Evolutionary conservation across 2,888 invertebrate species (phyloP), one percentile per base, ranked within the genome.

Genomic region (Hydropsyche betteni): DNA sequence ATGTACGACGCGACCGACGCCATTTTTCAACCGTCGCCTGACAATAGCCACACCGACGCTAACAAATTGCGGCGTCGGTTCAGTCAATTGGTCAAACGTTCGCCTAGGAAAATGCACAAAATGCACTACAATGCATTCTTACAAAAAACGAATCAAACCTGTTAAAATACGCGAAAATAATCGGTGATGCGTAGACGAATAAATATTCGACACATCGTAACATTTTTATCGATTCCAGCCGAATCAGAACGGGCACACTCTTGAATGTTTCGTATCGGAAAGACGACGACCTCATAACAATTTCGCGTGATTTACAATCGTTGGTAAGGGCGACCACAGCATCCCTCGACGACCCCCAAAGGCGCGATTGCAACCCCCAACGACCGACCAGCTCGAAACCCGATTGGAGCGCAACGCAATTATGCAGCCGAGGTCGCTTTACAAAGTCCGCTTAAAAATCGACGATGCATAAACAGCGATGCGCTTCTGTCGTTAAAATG

Each of bases 11-110:
- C 34, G 64, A 64, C 64, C 64, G 64, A 24, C 8, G 34, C 64
- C 74, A 78, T 78, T 76, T 76, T 76, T 74, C 76, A 74, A 68
- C 33, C 71, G 74, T 51, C 76, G 70, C 68, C 50, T 61, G 61
- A 78, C 78, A 78, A 76, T 76, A 69, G 76, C 70, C 68, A 33
- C 24, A 68, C 58, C 55, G 74, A 78, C 74, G 74, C 71, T 73
- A 68, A 78, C 76, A 76, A 76, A 76, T 76, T 68, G 76, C 64
- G 24, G 58, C 44, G 52, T 58, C 76, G 68, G 55, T 64, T 71
- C 76, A 70, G 76, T 73, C 78, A 76, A 78, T 76, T 74, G 78
- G 69, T 53, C 52, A 70, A 64, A 34, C 34, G 64, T 64, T 69
- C 70, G 58, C 58, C 69, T 69, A 53, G 69, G 38, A 6, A 24